These are phyloP conservation scores for Nephrotoma flavescens DNA, from an alignment of 2,888 invertebrate species.

Conservation along the genomic window DNA sequence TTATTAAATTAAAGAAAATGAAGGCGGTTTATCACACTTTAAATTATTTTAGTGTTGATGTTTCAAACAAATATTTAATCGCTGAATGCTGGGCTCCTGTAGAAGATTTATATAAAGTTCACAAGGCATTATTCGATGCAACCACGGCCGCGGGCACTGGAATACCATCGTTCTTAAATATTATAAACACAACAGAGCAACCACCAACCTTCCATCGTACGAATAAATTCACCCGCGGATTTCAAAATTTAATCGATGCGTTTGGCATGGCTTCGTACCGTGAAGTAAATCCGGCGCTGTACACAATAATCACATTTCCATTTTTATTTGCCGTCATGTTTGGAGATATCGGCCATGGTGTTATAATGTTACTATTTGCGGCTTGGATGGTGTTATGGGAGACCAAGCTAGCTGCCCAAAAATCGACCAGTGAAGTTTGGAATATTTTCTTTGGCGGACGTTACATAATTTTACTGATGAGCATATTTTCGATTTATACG, in stretches of 20 bases:
- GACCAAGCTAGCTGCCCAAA: slow-evolving; percentile 53
- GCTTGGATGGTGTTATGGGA: slow-evolving; percentile 69
- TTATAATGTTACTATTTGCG: slow-evolving; percentile 68
- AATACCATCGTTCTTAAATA: slow-evolving; percentile 84
- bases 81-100: slow-evolving; percentile 82
- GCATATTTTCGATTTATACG: slow-evolving; percentile 92
- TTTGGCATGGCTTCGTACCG: slow-evolving; percentile 87
- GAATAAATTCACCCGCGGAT: slow-evolving; percentile 84
- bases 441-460: slow-evolving; percentile 95
- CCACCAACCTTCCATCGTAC: slow-evolving; percentile 88
- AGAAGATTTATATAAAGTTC: slow-evolving; percentile 53
- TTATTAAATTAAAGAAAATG: slow-evolving; percentile 68
- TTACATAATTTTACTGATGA: slow-evolving; percentile 95
- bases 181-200: slow-evolving; percentile 61
- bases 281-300: slow-evolving; percentile 83
- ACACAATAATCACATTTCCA: slow-evolving; percentile 84
- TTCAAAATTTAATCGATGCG: slow-evolving; percentile 84
- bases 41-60: slow-evolving; percentile 84
- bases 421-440: slow-evolving; percentile 76
- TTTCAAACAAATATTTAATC: slow-evolving; percentile 77
- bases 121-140: slow-evolving; percentile 64
- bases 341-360: slow-evolving; percentile 84
- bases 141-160: slow-evolving; percentile 73
- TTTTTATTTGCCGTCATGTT: slow-evolving; percentile 95
- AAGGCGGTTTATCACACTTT: slow-evolving; percentile 90